Base-by-base conservation (phyloP, 1,140 invertebrate genomes). In the Nebria ingens region DNA sequence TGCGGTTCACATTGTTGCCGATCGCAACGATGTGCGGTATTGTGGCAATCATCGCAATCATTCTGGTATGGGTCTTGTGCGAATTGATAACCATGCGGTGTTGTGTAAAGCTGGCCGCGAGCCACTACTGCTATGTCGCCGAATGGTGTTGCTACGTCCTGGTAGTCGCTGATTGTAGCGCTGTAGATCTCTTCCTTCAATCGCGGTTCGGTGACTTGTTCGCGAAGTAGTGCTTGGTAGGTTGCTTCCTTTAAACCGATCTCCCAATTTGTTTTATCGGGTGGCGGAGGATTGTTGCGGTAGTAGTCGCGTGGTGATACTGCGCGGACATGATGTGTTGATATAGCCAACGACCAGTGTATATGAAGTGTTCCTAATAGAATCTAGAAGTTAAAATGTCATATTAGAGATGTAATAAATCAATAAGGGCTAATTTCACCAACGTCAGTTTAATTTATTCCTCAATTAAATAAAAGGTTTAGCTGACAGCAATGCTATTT, bases 101-200 rank as follows among this genome's bases (percentile, higher is more conserved):
- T 64, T 56, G 76, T 70, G 56, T 81, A 70, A 20, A 83, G 61
- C 51, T 76, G 73, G n/a, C 81, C 81, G 59, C 72, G 75, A 2
- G 80, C 77, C 61, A 83, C 61, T 22, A 79, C 73, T 0, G 77
- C 74, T 15, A 82, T 76, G 53, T 83, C 81, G n/a, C 79, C 79
- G 52, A 77, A 77, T 12, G 72, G 69, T 20, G 70, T 60, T 1
- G 68, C 68, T 21, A 71, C 66, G 29, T 70, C 67, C 21, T 61
- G 60, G 23, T 72, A 63, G 54, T 71, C 72, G 34, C 76, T 65
- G 58, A 82, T 77, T 0, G 77, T 76, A 1, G 79, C 77, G 17
- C 64, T 65, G 63, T 73, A 71, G 19, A 79, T 69, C 60, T 74
- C 72, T 42, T 76, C 68, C 66, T 75, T 74, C 23, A 79, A 64